Evolutionary conservation across 2,797 vertebrate species (phyloP), one percentile per base, ranked within the genome.

Genomic region (Sarcophilus harrisii): DNA sequence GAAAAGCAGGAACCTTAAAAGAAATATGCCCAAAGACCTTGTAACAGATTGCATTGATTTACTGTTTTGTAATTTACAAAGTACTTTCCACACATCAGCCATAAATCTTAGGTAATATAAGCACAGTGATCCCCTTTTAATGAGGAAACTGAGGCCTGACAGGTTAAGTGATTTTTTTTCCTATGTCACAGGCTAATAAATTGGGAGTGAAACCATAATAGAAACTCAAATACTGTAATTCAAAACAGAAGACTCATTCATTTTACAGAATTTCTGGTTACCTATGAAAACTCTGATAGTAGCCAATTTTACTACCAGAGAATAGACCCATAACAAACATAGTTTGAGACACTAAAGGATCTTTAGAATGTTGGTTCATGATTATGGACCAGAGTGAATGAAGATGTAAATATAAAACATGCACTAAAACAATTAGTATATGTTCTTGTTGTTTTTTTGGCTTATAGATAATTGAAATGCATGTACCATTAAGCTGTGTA

Each of bases 321-420:
- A n/a, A 81, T 24, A 81, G 66, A 81, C 66, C 66, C 38, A 24
- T 4, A 38, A 8, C 38, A 81, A 81, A 81, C 0, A 45, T 38
- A 38, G n/a, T 45, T 38, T 81, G 66, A 81, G n/a, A 81, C 6
- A n/a, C 14, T 38, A 13, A 73, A 21, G 32, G 62, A n/a, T 73
- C 58, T 30, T 30, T 8, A 58, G 57, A 95, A 52, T 58, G 11
- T 24, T 58, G 27, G 45, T 90, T 29, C 92, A 93, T 81, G 58
- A 96, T 28, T 92, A 13, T 12, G 90, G 16, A 27, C 66, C 92
- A 91, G 1, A 21, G 30, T 92, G 66, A 93, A 28, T 32, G 90
- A n/a, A 91, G 96, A 95, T 45, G 45, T 57, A 92, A 90, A 95
- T 45, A n/a, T 57, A 92, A 90, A 18, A n/a, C 55, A 73, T 29